Conservation (phyloP, 2,797 vertebrate species). For the Clarias laeviceps region DNA sequence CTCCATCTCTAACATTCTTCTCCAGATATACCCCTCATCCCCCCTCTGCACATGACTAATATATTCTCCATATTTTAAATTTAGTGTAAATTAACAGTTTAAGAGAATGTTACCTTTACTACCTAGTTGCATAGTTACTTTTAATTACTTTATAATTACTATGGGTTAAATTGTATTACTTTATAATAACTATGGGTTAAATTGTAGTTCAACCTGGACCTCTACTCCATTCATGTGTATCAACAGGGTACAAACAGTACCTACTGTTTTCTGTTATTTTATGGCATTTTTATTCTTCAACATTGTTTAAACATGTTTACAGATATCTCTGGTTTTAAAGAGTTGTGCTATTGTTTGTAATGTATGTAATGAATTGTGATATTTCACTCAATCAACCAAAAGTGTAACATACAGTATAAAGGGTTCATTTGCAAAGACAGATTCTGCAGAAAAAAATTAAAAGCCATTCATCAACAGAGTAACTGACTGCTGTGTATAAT, state of each 20-base stretch:
- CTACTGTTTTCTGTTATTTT: background rate
- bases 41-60: too few relatives aligned
- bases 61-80: background rate
- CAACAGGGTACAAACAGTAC: background rate
- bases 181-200: background rate
- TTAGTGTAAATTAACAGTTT: background rate
- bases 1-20: too few relatives aligned
- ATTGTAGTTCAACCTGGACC: background rate
- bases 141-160: background rate
- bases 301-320: background rate
- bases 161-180: background rate
- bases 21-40: too few relatives aligned
- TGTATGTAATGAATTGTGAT: background rate
- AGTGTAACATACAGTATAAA: background rate
- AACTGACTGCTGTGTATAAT: too few relatives aligned
- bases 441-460: too few relatives aligned
- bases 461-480: too few relatives aligned
- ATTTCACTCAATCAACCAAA: background rate
- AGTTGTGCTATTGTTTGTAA: background rate
- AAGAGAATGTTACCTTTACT: background rate
- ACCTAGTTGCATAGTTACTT: too few relatives aligned
- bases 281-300: background rate
- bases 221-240: background rate
- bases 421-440: too few relatives aligned
- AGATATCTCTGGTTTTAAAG: background rate